phyloP scores from a whole-genome alignment of 2,113 vertebrate species.

The Seriola dumerili region DNA sequence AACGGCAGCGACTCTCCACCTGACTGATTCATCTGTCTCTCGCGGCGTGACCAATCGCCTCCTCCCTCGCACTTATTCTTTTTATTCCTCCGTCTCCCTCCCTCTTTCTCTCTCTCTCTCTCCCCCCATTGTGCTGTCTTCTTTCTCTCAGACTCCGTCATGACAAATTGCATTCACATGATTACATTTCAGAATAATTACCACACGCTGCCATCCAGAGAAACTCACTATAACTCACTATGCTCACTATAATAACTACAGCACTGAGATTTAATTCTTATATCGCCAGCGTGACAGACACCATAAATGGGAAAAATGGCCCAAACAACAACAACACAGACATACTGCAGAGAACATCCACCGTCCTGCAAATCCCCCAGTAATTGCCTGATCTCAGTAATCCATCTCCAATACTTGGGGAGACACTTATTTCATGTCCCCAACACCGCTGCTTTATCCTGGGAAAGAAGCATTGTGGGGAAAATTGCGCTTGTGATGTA shows the following conservation, averaged over 20 bases:
- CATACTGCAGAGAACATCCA: background rate
- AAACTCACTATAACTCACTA: constrained; percentile 9
- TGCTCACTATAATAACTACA: background rate
- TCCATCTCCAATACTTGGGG: background rate
- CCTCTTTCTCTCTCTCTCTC: no score
- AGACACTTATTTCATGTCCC: background rate
- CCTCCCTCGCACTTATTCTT: background rate
- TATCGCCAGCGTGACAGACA: constrained; percentile 7
- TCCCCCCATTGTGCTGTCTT: background rate
- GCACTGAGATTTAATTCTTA: constrained; percentile 19
- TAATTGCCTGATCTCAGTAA: background rate
- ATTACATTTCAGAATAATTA: constrained; percentile 46
- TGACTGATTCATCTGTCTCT: constrained; percentile 27
- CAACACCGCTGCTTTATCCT: background rate
- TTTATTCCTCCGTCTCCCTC: no score
- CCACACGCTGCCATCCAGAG: constrained; percentile 32
- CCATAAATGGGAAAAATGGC: background rate
- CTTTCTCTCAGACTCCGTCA: background rate
- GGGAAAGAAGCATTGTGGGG: background rate
- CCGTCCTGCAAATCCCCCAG: background rate
- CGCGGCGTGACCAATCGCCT: constrained; percentile 16
- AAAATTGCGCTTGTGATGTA: background rate
- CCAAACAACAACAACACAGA: background rate
- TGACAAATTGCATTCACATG: constrained; percentile 43
- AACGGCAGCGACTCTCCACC: background rate